Evolutionary conservation across 2,888 invertebrate genomes (phyloP).

Genomic region (Vanessa cardui): DNA sequence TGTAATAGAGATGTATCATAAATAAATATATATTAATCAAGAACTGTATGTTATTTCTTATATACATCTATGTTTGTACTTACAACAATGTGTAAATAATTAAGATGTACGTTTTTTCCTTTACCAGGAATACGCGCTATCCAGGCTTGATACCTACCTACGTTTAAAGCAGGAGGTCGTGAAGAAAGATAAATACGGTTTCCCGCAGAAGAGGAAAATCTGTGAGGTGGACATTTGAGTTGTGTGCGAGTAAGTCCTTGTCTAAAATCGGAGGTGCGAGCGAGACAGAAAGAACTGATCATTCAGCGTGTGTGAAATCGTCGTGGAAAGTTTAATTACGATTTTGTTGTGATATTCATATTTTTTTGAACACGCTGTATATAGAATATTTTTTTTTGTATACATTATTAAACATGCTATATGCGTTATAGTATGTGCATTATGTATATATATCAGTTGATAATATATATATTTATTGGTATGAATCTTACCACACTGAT

Average conservation of each 20-base stretch:
- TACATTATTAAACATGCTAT: background rate
- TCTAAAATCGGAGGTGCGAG: constrained; percentile 9
- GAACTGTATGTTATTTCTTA: too few relatives aligned
- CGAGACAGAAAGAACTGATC: constrained; percentile 5
- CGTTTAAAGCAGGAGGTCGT: constrained; percentile 82
- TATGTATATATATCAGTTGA: background rate
- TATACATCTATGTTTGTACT: too few relatives aligned
- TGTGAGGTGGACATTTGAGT: constrained; percentile 80
- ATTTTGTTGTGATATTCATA: constrained; percentile 15
- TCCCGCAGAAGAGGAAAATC: constrained; percentile 75
- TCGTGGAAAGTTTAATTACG: background rate
- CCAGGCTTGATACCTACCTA: constrained; percentile 84
- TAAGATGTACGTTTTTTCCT: constrained; percentile 39
- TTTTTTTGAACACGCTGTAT: constrained; percentile 16
- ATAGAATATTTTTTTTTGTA: background rate
- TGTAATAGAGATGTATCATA: too few relatives aligned
- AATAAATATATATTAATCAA: too few relatives aligned
- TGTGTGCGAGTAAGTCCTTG: constrained; percentile 22
- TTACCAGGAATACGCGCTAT: constrained; percentile 86
- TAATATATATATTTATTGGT: background rate
- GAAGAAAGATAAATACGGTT: constrained; percentile 70
- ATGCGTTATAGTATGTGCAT: background rate
- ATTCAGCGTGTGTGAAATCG: background rate
- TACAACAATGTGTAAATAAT: background rate
- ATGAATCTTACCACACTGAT: background rate